These are phyloP conservation scores for Acrossocheilus wenchowensis DNA, from an alignment of 2,797 vertebrate species.

Conservation along the genomic window DNA sequence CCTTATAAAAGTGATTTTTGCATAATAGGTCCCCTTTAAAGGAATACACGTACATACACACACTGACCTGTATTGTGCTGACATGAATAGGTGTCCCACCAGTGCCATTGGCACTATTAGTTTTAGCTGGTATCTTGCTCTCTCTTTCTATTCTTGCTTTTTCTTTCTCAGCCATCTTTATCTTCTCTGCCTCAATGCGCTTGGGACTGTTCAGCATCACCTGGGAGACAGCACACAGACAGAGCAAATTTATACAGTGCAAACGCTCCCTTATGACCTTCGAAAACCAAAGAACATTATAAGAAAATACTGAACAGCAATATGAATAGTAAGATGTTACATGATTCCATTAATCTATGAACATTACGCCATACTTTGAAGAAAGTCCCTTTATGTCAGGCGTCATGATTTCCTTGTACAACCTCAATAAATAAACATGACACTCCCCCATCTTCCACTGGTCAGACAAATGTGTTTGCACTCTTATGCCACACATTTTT, in stretches of 20 bases:
- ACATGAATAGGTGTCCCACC: conserved; percentile 93
- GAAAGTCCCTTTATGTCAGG: neutral
- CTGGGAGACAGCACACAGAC: conserved; percentile 57
- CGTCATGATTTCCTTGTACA: neutral
- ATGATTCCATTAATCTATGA: neutral
- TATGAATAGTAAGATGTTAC: neutral
- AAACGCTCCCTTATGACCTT: neutral
- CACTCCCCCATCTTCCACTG: neutral
- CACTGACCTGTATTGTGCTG: conserved; percentile 90
- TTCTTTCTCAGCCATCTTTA: conserved; percentile 88
- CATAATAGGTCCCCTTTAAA: neutral
- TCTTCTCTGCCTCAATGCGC: conserved; percentile 91
- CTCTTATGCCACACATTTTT: neutral
- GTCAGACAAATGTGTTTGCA: neutral
- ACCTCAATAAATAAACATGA: neutral
- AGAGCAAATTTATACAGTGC: neutral
- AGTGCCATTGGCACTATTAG: conserved; percentile 90
- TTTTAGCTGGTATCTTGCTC: conserved; percentile 83
- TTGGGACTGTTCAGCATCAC: conserved; percentile 94
- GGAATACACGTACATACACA: neutral
- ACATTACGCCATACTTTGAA: neutral
- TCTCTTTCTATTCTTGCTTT: conserved; percentile 80
- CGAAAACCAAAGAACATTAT: neutral
- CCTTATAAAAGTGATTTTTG: no score
- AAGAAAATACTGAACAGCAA: neutral